Percentiles rank a stretch among this genome's conserved stretches.
These are phyloP conservation scores for Drosophila subobscura DNA, from an alignment of 1,140 invertebrate species.

Conservation along the genomic window DNA sequence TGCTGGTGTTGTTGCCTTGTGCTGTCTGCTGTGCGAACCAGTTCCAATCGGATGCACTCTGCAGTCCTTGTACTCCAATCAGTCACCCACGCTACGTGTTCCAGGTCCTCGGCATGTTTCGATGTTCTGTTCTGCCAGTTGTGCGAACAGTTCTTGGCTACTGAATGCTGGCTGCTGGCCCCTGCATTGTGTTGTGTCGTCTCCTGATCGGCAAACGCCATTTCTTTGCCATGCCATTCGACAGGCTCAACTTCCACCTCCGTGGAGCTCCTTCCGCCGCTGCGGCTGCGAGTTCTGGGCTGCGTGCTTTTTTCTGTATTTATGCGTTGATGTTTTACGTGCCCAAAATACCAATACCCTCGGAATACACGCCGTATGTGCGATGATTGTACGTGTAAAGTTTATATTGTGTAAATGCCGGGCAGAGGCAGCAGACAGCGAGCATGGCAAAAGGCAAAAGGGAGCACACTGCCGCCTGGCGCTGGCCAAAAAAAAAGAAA, in stretches of 20 bases:
- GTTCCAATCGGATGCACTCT: slow-evolving; percentile 45
- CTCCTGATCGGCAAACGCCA: slow-evolving; percentile 43
- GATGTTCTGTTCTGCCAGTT: neutral
- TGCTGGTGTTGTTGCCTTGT: slow-evolving; percentile 1
- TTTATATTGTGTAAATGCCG: slow-evolving; percentile 72
- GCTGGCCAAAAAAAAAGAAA: slow-evolving; percentile 17
- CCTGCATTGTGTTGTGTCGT: slow-evolving; percentile 24
- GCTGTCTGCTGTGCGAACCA: slow-evolving; percentile 5
- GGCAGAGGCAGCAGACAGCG: slow-evolving; percentile 31
- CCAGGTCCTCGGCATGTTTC: slow-evolving; percentile 24
- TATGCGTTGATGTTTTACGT: slow-evolving; percentile 82
- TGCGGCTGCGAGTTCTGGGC: slow-evolving; percentile 26
- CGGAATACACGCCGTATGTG: slow-evolving; percentile 25
- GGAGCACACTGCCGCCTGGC: slow-evolving; percentile 21
- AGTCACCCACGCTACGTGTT: slow-evolving; percentile 47
- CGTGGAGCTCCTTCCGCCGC: slow-evolving; percentile 2
- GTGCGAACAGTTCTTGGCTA: too few relatives aligned
- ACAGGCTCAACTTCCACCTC: slow-evolving; percentile 28
- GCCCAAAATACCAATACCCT: slow-evolving; percentile 60
- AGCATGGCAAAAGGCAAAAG: slow-evolving; percentile 8
- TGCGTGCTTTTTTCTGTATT: slow-evolving; percentile 61
- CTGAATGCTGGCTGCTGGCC: too few relatives aligned
- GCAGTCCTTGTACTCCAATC: slow-evolving; percentile 44
- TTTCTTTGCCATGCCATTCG: slow-evolving; percentile 30
- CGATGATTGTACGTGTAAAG: slow-evolving; percentile 58